Base-by-base conservation (phyloP, 2,113 vertebrate species). In the Caranx ignobilis region DNA sequence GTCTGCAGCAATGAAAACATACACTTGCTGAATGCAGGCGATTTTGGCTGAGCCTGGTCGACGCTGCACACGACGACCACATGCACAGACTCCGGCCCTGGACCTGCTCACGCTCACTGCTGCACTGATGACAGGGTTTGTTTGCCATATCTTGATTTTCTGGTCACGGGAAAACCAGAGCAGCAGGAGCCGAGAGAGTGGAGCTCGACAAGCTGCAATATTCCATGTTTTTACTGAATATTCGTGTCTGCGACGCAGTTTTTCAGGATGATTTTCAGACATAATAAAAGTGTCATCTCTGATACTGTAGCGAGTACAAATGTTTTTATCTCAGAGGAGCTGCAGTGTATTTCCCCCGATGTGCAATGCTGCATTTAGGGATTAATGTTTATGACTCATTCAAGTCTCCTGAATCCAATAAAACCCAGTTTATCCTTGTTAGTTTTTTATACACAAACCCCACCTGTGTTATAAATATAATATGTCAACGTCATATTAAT, bases 1-100 rank as follows among this genome's bases (percentile, higher is more conserved):
- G 69, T 90, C 77, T 70, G 73, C n/a, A 64, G 83, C 79, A 76
- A 87, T 79, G 2, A 61, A 81, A 83, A 84, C 63, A 89, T 87
- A 77, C 54, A 74, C 52, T 66, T 19, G 16, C 61, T 68, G 19
- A 54, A 34, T 47, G 39, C 13, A 37, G 32, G 43, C 48, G 26
- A 1, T 26, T 31, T 63, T 73, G 50, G 11, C 4, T 64, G 19
- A 2, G 37, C 19, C 11, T 6, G 4, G 26, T 43, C 80, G 84
- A 84, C 18, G 43, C 37, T n/a, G 48, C 34, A 66, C n/a, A 55
- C 34, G 62, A 52, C 48, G 45, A 71, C 26, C n/a, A 71, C 56
- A 84, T 13, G 64, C 43, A 78, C 12, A 76, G 10, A 45, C 16
- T 34, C 13, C 16, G 32, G n/a, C 6, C 6, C 35, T 16, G 70